Evolutionary conservation across 2,888 invertebrate species (phyloP), one percentile per base, ranked within the genome.

Genomic region (Kuschelorhynchus macadamiae): DNA sequence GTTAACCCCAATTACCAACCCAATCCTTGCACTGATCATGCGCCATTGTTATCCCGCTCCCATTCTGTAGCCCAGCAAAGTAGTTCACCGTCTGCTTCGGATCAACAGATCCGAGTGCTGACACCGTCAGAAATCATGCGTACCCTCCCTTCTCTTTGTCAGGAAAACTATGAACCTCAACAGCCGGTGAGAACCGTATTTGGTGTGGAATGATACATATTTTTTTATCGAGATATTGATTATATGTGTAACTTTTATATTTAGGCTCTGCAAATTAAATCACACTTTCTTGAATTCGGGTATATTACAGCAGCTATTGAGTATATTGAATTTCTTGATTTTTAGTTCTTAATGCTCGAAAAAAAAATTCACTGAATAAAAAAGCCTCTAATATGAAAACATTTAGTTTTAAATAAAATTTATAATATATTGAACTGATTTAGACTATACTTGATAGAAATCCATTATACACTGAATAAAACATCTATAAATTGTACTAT

Each of bases 41-140:
- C 46, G 7, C 50, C 61, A 5, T 42, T 61, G 18, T 32, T 50
- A 11, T 69, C 67, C 66, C 75, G 76, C 60, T 70, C 70, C 64
- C 69, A 72, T 62, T 72, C 69, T 59, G 71, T 57, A 56, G 76
- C 69, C 70, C 73, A 75, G 84, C 79, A 84, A 85, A 79, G 91
- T 57, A 65, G 55, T 61, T 68, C 63, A 49, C 56, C 71, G 47
- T 68, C 69, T 55, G 82, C 87, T 75, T 85, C 86, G 79, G 93
- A 93, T 87, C 92, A 92, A 86, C 93, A 92, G 86, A 93, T 93
- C 85, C 90, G 93, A 85, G 93, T 93, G 86, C 89, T 94, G 85
- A 94, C 94, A 81, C 93, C 94, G 81, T 92, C 92, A 79, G 93
- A 94, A 90, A 93, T 94, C 85, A 93, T 93, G 93, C 91, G 92